Evolutionary conservation across 2,797 vertebrate species (phyloP), one percentile per base, ranked within the genome.

Genomic region (Morus bassanus): DNA sequence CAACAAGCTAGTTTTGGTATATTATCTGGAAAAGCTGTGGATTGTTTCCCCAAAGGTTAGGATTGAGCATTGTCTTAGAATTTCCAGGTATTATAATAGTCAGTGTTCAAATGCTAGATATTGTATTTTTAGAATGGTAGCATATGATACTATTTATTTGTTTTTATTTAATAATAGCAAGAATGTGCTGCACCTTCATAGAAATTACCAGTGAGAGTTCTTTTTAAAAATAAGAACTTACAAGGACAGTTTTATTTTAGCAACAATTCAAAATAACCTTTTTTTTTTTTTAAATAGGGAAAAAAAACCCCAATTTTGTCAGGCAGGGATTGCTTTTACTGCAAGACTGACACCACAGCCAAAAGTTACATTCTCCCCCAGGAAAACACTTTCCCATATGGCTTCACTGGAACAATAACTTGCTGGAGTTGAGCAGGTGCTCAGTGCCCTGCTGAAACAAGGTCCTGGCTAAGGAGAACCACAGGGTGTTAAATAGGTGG

Each of bases 151-250:
- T 68, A 56, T 45, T 93, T 73, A 50, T 59, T 75, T 25, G n/a
- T n/a, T 72, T 78, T 89, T 73, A 35, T 72, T 73, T 72, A 45
- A n/a, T 53, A 89, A 33, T 18, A 48, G 12, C 46, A 77, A 77
- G 43, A 83, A 78, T 5, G 4, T 72, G n/a, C 41, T 80, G 6
- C 31, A 61, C 27, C 31, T 59, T 73, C 27, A 43, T 2, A 43
- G 65, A 78, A 39, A 41, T 63, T 54, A 64, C 23, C 18, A 33
- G 8, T 43, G 22, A 77, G 37, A 22, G 4, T 45, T 86, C n/a
- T 79, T 82, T 64, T 65, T 22, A 45, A 93, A 93, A 76, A 25
- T 43, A 56, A 80, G 46, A 93, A 61, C 12, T 54, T 83, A 45
- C 9, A 19, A 89, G 22, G 59, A 75, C 8, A 65, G 9, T 54